These are phyloP conservation scores for Euura lappo DNA, from an alignment of 1,140 invertebrate species.

Conservation along the genomic window DNA sequence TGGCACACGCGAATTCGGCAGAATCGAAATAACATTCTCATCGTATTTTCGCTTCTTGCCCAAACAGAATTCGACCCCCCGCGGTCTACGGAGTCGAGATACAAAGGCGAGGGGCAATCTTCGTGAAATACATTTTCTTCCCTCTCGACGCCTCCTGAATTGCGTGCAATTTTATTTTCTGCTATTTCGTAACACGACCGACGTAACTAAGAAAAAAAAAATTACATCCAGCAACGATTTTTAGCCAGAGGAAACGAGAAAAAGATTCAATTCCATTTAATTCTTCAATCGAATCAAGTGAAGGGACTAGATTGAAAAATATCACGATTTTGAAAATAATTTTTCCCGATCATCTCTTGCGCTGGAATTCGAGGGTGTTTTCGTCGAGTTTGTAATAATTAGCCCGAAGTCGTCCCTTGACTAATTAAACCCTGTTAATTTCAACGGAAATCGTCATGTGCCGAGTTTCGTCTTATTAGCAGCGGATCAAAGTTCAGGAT, in stretches of 20 bases:
- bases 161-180: background rate
- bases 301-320: too few species aligned
- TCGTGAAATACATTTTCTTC: background rate
- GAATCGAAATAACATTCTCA: background rate
- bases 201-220: background rate
- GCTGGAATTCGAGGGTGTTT: constrained; percentile 4
- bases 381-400: background rate
- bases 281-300: too few species aligned
- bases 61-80: constrained; percentile 1
- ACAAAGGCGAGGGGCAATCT: background rate
- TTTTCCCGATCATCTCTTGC: too few species aligned
- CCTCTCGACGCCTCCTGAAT: background rate
- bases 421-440: constrained; percentile 7
- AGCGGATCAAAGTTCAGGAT: background rate
- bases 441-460: background rate
- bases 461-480: background rate
- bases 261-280: too few species aligned
- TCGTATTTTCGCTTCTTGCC: background rate
- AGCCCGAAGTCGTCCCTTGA: background rate
- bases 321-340: background rate
- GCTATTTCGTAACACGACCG: background rate
- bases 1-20: too few species aligned
- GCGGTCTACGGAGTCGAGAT: background rate
- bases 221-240: background rate
- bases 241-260: too few species aligned